A percentile compares a stretch with the other conserved stretches of the same genome.
These are phyloP conservation scores for Epinephelus awoara DNA, from an alignment of 2,797 vertebrate genomes.

Conservation along the genomic window DNA sequence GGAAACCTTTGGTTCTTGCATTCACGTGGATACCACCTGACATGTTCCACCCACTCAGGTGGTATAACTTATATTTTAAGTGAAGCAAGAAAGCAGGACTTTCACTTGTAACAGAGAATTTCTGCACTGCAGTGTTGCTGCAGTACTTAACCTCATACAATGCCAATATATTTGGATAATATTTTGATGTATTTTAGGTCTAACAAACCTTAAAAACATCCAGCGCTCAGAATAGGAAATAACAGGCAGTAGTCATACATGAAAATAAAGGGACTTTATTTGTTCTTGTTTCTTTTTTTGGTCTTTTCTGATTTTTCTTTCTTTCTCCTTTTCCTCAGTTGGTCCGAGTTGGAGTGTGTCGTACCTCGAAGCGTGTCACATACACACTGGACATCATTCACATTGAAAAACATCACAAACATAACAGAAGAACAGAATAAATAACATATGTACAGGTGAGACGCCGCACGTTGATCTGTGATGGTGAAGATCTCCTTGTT, in stretches of 20 bases:
- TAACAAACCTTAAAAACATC: not conserved
- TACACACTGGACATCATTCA: conserved; percentile 5
- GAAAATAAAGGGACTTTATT: conserved; percentile 70
- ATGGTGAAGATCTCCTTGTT: conserved; percentile 6
- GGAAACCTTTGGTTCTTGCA: too few relatives aligned
- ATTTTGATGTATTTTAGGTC: not conserved
- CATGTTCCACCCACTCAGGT: too few relatives aligned
- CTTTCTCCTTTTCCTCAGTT: conserved; percentile 22
- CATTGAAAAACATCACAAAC: conserved; percentile 38
- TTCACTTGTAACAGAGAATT: too few relatives aligned
- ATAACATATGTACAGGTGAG: conserved; percentile 75
- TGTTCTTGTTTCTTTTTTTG: conserved; percentile 50
- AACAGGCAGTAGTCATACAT: conserved; percentile 21
- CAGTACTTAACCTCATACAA: not conserved
- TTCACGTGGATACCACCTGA: too few relatives aligned
- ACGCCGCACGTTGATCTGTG: not conserved
- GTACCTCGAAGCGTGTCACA: conserved; percentile 24
- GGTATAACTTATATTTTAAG: too few relatives aligned
- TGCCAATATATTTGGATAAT: not conserved
- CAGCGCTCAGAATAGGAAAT: conserved; percentile 16
- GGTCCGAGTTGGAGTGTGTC: conserved; percentile 38
- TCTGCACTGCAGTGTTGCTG: too few relatives aligned
- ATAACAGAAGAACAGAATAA: conserved; percentile 67
- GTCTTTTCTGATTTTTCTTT: conserved; percentile 42
- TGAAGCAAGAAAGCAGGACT: too few relatives aligned